Evolutionary conservation across 2,113 vertebrate species (phyloP), one percentile per base, ranked within the genome.

Genomic region (Camarhynchus parvulus): DNA sequence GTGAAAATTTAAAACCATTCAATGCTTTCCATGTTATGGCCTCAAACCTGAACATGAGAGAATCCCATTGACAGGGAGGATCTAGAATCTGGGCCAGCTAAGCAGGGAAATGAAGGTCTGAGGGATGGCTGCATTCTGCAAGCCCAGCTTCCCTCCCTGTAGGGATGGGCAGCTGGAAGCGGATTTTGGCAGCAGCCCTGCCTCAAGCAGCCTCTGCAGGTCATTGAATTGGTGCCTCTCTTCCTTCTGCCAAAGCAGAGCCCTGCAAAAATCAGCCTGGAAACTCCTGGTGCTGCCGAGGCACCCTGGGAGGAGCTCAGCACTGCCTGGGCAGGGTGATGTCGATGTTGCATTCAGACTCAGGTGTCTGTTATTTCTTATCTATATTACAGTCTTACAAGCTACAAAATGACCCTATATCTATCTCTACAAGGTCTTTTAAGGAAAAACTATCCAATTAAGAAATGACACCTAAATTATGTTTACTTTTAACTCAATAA

Each of bases 261-360:
- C 39, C 28, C 73, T 63, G 42, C n/a, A 74, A 44, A 87, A 82
- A 83, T 59, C 87, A 76, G 3, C 94, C 87, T 94, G 91, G 89
- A 70, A 75, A 87, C 73, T 87, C 77, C 92, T 49, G 82, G 78
- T 12, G 0, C 44, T 20, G 64, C 87, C 4, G 39, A 82, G 69
- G 77, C 83, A 92, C 59, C 56, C 47, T 0, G 1, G 59, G 76
- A 37, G 42, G 68, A 31, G 5, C 20, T 11, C 2, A 9, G 31
- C 7, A 0, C 12, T 25, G 89, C 64, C 87, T 63, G 75, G 83
- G 56, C 20, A 4, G 41, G 83, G 27, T 6, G 70, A 23, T 23
- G 56, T 14, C 9, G 1, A 10, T 7, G 56, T 15, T 6, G 4
- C 11, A 22, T 4, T 25, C 21, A 10, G 15, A 35, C 22, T 17